These are phyloP conservation scores for Platyura marginata DNA, from an alignment of 1,140 invertebrate species.

Conservation along the genomic window DNA sequence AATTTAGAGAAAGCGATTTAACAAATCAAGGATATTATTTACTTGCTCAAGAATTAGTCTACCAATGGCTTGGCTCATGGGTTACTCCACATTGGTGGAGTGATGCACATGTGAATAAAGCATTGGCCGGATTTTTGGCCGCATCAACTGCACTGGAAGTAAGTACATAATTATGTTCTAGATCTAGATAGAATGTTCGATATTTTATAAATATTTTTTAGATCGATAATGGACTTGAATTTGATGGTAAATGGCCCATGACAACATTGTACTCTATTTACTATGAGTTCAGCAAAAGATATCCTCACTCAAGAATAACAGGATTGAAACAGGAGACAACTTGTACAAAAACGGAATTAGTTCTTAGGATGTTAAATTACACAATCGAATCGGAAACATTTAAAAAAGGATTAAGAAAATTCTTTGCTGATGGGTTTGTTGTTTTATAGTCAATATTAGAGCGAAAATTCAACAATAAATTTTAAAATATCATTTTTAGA, in stretches of 20 bases:
- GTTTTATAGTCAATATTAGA: not conserved
- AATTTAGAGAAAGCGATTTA: constrained; percentile 49
- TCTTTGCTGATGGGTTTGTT: constrained; percentile 37
- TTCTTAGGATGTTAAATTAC: constrained; percentile 83
- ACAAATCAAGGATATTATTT: constrained; percentile 34
- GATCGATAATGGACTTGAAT: constrained; percentile 42
- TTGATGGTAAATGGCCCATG: constrained; percentile 56
- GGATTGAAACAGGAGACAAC: constrained; percentile 52
- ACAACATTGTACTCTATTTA: constrained; percentile 52
- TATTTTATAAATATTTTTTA: constrained; percentile 14
- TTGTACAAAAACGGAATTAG: constrained; percentile 57
- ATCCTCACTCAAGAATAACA: constrained; percentile 47
- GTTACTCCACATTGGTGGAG: constrained; percentile 51
- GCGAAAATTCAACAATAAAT: not conserved
- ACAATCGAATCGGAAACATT: constrained; percentile 67
- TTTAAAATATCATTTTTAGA: constrained; percentile 17
- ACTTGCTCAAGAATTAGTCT: constrained; percentile 42
- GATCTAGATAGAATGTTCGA: not conserved
- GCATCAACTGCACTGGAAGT: constrained; percentile 31
- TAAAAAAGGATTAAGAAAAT: constrained; percentile 48
- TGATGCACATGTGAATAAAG: constrained; percentile 49
- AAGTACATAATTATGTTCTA: not conserved
- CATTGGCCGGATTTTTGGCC: constrained; percentile 51
- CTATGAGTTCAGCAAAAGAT: constrained; percentile 53
- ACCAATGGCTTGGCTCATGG: constrained; percentile 57